These are phyloP conservation scores for Phalacrocorax brasilianus DNA, from an alignment of 2,113 vertebrate species.

Conservation along the genomic window DNA sequence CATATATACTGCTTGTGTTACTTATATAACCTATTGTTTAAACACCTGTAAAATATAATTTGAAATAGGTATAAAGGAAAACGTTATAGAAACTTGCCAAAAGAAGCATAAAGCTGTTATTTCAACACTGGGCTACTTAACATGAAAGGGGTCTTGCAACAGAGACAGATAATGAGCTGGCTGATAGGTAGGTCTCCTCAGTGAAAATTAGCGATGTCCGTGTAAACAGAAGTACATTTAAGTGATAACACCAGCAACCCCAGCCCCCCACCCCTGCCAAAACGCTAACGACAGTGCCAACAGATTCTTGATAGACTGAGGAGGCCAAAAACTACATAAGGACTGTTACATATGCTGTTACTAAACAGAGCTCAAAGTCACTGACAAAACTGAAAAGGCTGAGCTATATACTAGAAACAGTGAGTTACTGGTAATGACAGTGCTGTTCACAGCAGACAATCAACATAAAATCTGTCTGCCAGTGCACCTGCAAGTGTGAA, in stretches of 20 bases:
- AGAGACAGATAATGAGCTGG: not conserved
- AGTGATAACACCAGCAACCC: fast-evolving
- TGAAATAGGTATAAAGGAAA: not conserved
- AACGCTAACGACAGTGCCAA: fast-evolving
- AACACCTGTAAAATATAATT: not conserved
- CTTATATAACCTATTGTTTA: not conserved
- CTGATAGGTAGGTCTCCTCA: not conserved
- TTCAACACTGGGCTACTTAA: not conserved
- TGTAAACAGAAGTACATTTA: not conserved
- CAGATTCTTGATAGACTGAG: not conserved
- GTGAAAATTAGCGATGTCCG: not conserved
- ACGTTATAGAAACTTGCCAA: not conserved
- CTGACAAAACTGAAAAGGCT: not conserved
- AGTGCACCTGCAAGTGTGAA: not conserved
- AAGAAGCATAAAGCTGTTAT: not conserved
- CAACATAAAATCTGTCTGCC: not conserved
- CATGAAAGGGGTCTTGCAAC: not conserved
- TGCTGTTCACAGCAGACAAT: not conserved
- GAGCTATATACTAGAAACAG: not conserved
- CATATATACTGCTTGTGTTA: not conserved
- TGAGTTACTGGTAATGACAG: not conserved
- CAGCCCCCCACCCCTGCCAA: fast-evolving
- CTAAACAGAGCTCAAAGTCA: not conserved
- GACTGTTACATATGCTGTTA: not conserved
- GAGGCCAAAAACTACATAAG: not conserved